A percentile compares a stretch with the other conserved stretches of the same genome.
Evolutionary conservation across 2,113 vertebrate genomes (phyloP).

Genomic region (Crocuta crocuta): DNA sequence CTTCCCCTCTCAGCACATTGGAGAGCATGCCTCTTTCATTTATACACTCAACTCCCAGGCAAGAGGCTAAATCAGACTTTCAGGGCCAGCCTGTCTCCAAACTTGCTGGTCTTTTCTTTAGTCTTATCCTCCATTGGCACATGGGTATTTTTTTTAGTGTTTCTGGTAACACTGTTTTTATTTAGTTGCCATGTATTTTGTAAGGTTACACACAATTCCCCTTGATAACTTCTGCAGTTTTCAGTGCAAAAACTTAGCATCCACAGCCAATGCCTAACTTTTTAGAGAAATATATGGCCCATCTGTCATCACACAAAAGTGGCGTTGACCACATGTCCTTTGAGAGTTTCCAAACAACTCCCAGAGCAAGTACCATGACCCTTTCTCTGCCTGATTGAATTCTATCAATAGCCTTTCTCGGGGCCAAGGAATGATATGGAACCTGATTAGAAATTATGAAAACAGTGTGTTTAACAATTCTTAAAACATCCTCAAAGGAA

Average conservation of each 20-base stretch:
- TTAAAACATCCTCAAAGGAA: constrained; percentile 12
- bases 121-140: not conserved
- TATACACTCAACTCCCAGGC: fast-evolving
- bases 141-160: not conserved
- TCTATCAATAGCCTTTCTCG: not conserved
- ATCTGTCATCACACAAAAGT: constrained; percentile 36
- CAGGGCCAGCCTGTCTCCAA: not conserved
- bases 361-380: not conserved
- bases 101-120: not conserved
- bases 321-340: not conserved
- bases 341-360: constrained; percentile 38
- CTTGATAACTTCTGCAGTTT: not conserved
- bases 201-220: not conserved
- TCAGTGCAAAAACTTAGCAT: not conserved
- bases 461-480: not conserved
- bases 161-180: not conserved
- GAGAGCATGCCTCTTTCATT: constrained; percentile 24
- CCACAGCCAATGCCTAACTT: not conserved
- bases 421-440: not conserved
- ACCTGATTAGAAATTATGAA: not conserved
- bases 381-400: constrained; percentile 18
- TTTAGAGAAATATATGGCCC: constrained; percentile 4
- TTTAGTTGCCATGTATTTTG: not conserved
- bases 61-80: not conserved
- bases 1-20: constrained; percentile 25